Percentiles rank a stretch among this genome's conserved stretches.
Evolutionary conservation across 2,888 invertebrate genomes (phyloP).

Genomic region (Timema podura): DNA sequence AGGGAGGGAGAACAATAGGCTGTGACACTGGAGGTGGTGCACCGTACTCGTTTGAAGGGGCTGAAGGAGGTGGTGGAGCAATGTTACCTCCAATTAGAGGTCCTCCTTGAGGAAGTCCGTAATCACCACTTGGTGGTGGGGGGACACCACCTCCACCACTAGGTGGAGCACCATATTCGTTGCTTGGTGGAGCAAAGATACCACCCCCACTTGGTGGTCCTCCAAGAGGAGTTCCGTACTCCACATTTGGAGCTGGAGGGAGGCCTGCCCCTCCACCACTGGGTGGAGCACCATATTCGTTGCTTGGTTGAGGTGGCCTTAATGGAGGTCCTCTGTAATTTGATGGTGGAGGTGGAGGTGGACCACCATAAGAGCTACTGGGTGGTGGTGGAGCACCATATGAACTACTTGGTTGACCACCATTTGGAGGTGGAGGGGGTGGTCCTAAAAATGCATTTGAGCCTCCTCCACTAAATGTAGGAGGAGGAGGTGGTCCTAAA

Average conservation of each 20-base stretch:
- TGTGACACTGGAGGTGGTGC: conserved; percentile 34
- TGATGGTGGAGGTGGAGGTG: conserved; percentile 30
- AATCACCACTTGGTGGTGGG: conserved; percentile 29
- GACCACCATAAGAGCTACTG: conserved; percentile 20
- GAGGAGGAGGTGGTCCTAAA: conserved; percentile 31
- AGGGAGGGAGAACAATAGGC: not conserved
- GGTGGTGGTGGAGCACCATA: conserved; percentile 19
- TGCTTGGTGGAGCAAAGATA: conserved; percentile 50
- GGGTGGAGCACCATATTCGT: conserved; percentile 40
- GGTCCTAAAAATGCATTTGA: not conserved
- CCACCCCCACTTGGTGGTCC: conserved; percentile 24
- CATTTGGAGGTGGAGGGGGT: conserved; percentile 17
- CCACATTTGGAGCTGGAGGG: conserved; percentile 4
- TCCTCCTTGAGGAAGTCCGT: conserved; percentile 21
- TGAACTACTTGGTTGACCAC: conserved; percentile 3
- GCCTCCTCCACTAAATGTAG: conserved; percentile 24
- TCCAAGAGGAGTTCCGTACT: conserved; percentile 28
- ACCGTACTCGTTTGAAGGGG: conserved; percentile 36
- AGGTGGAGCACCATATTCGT: conserved; percentile 52
- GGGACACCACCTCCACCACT: conserved; percentile 21
- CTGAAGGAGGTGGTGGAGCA: conserved; percentile 34
- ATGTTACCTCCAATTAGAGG: conserved; percentile 17
- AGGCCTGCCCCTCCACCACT: conserved; percentile 20
- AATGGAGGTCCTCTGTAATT: conserved; percentile 42
- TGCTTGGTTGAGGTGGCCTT: conserved; percentile 41